A percentile compares a stretch with the other conserved stretches of the same genome.
These are phyloP conservation scores for Fabriciana adippe DNA, from an alignment of 2,888 invertebrate genomes.

Conservation along the genomic window DNA sequence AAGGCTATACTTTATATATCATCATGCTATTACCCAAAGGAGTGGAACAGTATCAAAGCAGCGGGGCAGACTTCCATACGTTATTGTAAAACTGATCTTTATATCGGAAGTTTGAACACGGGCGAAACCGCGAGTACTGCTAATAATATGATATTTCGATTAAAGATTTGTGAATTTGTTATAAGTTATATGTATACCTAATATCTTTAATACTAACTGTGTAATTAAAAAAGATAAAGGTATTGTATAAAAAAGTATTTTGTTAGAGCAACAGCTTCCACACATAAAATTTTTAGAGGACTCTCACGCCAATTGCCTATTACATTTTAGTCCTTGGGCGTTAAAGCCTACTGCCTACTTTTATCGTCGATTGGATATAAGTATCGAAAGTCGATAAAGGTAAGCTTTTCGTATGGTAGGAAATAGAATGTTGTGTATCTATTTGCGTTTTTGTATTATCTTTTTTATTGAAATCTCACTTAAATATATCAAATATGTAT, in stretches of 20 bases:
- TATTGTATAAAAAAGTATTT: conserved; percentile 13
- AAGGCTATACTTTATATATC: too few species aligned
- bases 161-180: too few species aligned
- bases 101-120: too few species aligned
- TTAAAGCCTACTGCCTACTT: conserved; percentile 48
- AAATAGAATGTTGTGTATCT: conserved; percentile 30
- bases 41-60: too few species aligned
- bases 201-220: conserved; percentile 1
- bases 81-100: too few species aligned
- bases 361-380: conserved; percentile 47
- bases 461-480: background rate
- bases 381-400: conserved; percentile 36
- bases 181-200: background rate
- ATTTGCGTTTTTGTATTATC: conserved; percentile 16
- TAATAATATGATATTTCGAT: too few species aligned
- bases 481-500: background rate
- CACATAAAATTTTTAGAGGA: conserved; percentile 40
- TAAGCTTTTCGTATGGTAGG: conserved; percentile 33
- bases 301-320: conserved; percentile 57
- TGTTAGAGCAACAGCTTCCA: conserved; percentile 37
- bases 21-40: too few species aligned
- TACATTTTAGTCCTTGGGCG: conserved; percentile 49
- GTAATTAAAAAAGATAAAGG: conserved; percentile 6
- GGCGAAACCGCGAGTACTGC: too few species aligned
- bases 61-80: too few species aligned